Conservation (phyloP, 2,113 vertebrate genomes). For the Etheostoma spectabile region DNA sequence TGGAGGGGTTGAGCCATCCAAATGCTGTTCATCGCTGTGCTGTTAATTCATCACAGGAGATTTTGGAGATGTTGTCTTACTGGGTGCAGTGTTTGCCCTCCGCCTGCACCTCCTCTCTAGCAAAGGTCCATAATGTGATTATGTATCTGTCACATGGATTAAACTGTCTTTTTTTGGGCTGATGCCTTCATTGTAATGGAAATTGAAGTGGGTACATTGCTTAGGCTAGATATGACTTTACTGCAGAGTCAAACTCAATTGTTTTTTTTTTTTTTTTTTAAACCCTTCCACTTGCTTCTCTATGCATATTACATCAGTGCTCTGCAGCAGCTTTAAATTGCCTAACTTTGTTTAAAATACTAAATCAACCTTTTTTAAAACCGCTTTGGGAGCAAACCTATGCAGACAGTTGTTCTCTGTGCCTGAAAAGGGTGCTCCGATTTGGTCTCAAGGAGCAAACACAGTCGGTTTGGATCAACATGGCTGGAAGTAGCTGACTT, state of each 20-base stretch:
- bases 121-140: conserved; percentile 30
- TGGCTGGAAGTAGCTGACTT: conserved; percentile 79
- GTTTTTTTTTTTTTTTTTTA: no score
- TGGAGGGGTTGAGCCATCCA: conserved; percentile 49
- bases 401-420: background rate
- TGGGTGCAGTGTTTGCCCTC: conserved; percentile 21
- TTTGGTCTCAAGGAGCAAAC: conserved; percentile 49
- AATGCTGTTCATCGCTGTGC: conserved; percentile 39
- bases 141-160: conserved; percentile 3
- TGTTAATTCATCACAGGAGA: conserved; percentile 40
- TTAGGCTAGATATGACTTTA: background rate
- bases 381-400: background rate
- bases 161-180: conserved; percentile 9
- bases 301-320: background rate
- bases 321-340: no score
- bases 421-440: conserved; percentile 18
- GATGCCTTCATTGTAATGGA: background rate
- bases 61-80: conserved; percentile 52
- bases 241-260: background rate
- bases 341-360: background rate
- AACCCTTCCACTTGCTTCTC: background rate
- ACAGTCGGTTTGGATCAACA: conserved; percentile 65
- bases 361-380: background rate
- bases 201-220: background rate
- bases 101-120: background rate